Base-by-base conservation (phyloP, 2,113 vertebrate species). In the Paedocypris sp. region DNA sequence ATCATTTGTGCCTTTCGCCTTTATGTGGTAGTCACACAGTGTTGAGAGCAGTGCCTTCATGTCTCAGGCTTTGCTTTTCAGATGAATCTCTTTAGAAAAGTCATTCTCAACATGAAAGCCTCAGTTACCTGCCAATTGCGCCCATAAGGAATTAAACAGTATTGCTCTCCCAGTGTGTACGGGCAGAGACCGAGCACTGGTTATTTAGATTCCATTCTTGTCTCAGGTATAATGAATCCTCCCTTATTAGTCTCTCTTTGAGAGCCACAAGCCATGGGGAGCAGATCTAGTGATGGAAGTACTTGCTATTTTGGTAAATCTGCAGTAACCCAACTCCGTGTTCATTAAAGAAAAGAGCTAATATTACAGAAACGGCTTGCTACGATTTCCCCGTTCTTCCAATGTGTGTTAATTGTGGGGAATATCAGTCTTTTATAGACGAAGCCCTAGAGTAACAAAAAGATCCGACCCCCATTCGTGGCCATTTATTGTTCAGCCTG, bases 61-160 rank as follows among this genome's bases (percentile, higher is more conserved):
- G 38, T 61, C 15, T 43, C 25, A 22, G 39, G 39, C 56, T 68
- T 68, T 52, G 23, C 42, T 26, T 46, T 68, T 61, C 25, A 62
- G 66, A 62, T 56, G 50, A 43, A 48, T 39, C 50, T 61, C 39
- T 56, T 32, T 61, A 53, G 46, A 61, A 61, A 61, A 62, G 65
- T 62, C 54, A 60, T 64, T 67, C 66, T 53, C 41, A 59, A 67
- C 53, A 71, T 67, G 61, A 71, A 71, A 67, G 60, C 60, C 36
- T 10, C 43, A 47, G 61, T 69, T 64, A 64, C 46, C 26, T 39
- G 38, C 41, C 61, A 69, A 60, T 63, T 62, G 46, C 26, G 12
- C 64, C 60, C 48, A 67, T 45, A 67, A 64, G 69, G 62, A 63
- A 67, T 60, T 42, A 63, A 67, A 58, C 41, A 48, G 41, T 31